Evolutionary conservation across 2,888 invertebrate species (phyloP), one percentile per base, ranked within the genome.

Genomic region (Morpho achilles): DNA sequence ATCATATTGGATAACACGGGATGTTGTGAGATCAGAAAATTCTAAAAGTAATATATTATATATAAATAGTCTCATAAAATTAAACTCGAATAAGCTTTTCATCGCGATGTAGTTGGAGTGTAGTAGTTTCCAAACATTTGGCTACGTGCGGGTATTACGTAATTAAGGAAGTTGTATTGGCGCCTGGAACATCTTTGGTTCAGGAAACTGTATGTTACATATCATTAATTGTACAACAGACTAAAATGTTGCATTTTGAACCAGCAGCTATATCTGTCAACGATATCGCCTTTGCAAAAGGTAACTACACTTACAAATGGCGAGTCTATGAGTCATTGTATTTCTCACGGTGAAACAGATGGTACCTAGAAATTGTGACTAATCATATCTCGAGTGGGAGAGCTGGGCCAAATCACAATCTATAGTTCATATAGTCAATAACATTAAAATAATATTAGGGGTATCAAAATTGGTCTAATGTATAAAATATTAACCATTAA

Each of bases 291-390:
- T 56, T 16, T 60, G 60, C 61, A 60, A 62, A 63, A 59, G 56
- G 58, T 65, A 61, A 44, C 51, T 44, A 42, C 50, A 51, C 62
- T 5, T 59, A 62, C 66, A 66, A 66, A 62, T 64, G 71, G 69
- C 68, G 60, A 67, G 68, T 73, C 74, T 75, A 77, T 85, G 85
- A 87, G 66, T 87, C 87, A 85, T 76, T 75, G 72, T 76, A 57
- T 69, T 73, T 71, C 70, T 74, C 75, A 75, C 75, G 72, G 70
- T 67, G 69, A 73, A 66, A 69, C 70, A 73, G 70, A 67, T 70
- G 71, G 60, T 77, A 79, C 76, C 74, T 76, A 77, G 80, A 78
- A 80, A 64, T 75, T 76, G 71, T 84, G 82, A 81, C 75, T 82
- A 80, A 82, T 79, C 77, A 69, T 57, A 65, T 72, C 69, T 68